These are phyloP conservation scores for Sinopyrophorus schimmeli DNA, from an alignment of 2,888 invertebrate genomes.

Conservation along the genomic window DNA sequence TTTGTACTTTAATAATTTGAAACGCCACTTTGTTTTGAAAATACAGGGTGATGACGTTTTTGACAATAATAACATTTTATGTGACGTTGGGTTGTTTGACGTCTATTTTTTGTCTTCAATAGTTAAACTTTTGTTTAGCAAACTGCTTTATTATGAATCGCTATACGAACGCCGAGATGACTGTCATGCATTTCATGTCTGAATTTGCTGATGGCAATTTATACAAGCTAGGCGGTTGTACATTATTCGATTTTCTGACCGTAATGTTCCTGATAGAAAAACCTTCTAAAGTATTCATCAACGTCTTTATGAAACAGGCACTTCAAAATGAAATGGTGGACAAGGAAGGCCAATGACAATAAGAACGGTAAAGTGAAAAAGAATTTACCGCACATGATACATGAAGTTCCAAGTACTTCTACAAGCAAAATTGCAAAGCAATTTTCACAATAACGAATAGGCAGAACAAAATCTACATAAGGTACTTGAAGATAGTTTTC, in stretches of 20 bases:
- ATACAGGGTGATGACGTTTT: too few species aligned
- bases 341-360: conserved; percentile 22
- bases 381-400: conserved; percentile 13
- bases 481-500: conserved; percentile 12
- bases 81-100: too few species aligned
- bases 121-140: too few species aligned
- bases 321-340: conserved; percentile 21
- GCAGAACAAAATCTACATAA: conserved; percentile 10
- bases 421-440: conserved; percentile 17
- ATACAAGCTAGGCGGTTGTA: conserved; percentile 13
- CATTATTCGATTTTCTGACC: conserved; percentile 6
- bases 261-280: conserved; percentile 15
- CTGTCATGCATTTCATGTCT: too few species aligned
- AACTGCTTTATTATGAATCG: too few species aligned
- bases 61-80: too few species aligned
- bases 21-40: too few species aligned
- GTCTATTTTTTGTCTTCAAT: too few species aligned
- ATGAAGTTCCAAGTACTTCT: conserved; percentile 13
- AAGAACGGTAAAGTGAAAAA: conserved; percentile 19
- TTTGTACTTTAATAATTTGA: too few species aligned
- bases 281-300: conserved; percentile 14
- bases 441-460: too few species aligned
- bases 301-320: conserved; percentile 23
- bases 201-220: conserved; percentile 1
- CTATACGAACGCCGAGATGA: conserved; percentile 9